Conservation (phyloP, 2,797 vertebrate species). For the Myotis findleyi region DNA sequence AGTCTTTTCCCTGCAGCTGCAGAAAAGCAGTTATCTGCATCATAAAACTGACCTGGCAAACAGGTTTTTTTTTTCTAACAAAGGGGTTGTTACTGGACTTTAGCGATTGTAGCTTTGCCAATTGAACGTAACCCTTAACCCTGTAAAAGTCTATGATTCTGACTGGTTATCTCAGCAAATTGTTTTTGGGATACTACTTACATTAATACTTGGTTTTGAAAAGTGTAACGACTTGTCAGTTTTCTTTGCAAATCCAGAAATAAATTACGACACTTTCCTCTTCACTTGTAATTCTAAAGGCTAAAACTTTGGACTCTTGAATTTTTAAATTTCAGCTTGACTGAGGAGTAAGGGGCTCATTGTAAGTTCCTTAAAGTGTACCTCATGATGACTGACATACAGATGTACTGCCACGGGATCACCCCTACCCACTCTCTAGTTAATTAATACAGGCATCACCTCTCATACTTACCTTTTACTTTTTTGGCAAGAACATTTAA, state of each 20-base stretch:
- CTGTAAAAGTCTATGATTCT: not conserved
- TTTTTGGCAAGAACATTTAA: not conserved
- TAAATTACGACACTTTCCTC: not conserved
- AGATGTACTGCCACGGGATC: not conserved
- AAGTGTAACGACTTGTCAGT: not conserved
- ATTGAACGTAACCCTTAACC: not conserved
- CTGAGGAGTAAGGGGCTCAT: not conserved
- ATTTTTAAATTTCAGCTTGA: not conserved
- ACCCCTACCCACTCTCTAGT: not conserved
- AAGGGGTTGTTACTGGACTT: not conserved
- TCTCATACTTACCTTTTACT: not conserved
- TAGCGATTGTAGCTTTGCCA: not conserved
- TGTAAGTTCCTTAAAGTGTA: not conserved
- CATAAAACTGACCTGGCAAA: not conserved
- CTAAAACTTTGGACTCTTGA: not conserved
- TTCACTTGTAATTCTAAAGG: conserved; percentile 18
- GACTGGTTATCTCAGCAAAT: not conserved
- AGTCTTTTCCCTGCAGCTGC: not conserved
- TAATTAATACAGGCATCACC: not conserved
- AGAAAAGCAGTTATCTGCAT: not conserved
- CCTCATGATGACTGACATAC: not conserved
- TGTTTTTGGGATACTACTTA: not conserved
- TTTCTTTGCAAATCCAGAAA: conserved; percentile 45
- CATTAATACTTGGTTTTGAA: conserved; percentile 10
- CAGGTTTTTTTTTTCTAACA: not conserved